Evolutionary conservation across 1,140 invertebrate species (phyloP).

Genomic region (Cydia fagiglandana): DNA sequence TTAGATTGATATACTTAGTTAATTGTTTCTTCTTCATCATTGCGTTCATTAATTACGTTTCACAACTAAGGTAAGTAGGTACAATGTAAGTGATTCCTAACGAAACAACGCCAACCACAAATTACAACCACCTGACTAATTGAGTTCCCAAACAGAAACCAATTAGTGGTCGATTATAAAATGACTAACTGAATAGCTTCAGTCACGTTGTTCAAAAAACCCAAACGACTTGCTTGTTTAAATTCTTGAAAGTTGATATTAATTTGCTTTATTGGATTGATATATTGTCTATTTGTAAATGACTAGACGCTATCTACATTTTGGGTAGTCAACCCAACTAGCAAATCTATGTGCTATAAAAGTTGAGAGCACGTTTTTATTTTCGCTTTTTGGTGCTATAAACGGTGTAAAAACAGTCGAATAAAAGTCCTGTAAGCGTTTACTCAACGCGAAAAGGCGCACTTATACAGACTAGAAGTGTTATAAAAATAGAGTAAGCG

Average conservation of each 20-base stretch:
- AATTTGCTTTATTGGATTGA: not conserved
- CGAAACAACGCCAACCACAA: not conserved
- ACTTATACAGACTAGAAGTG: no score
- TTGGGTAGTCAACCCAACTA: not conserved
- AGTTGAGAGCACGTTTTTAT: no score
- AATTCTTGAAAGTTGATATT: not conserved
- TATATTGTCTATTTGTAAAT: no score
- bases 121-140: not conserved
- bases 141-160: not conserved
- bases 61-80: not conserved
- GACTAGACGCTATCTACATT: not conserved
- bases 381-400: no score
- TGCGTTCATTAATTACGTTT: no score
- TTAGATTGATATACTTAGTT: no score
- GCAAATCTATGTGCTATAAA: no score
- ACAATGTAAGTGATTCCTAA: not conserved
- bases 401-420: no score
- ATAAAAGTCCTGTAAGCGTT: no score
- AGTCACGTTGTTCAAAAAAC: not conserved
- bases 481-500: no score
- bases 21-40: no score
- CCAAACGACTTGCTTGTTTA: not conserved
- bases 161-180: conserved; percentile 15
- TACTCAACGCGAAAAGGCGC: no score
- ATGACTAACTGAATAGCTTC: not conserved